Base-by-base conservation (phyloP, 2,113 vertebrate genomes). In the Panthera leo region DNA sequence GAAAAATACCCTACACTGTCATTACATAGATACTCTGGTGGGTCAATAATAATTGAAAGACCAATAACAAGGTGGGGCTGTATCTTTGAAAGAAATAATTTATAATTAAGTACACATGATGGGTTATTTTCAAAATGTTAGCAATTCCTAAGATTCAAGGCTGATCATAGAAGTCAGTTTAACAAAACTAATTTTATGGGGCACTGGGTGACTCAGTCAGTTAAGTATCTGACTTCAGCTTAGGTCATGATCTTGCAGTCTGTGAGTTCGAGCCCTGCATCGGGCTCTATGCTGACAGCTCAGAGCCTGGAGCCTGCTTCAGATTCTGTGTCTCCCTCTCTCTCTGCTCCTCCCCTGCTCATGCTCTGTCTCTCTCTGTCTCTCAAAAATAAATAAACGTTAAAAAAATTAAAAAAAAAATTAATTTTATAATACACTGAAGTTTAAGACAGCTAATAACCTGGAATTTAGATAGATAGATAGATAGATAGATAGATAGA, bases 31-130 rank as follows among this genome's bases (percentile, higher is more conserved):
- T 89, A 82, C 36, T 94, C 10, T 53, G 68, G 23, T 78, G 19
- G 25, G 39, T 79, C 25, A 86, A 88, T 42, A 76, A 75, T 55
- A 36, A 51, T 67, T 10, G 42, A 96, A 67, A 86, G 29, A 42
- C 45, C 27, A 78, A 13, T 73, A 82, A 76, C 89, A 90, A 78
- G 55, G 8, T 78, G 29, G 25, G 5, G 0, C 10, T 67, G 0
- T 91, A 51, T 63, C 36, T 96, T 88, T 94, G 53, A 67, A 92
- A 78, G 65, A 82, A 79, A 8, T 88, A 94, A 95, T 91, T 86
- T 95, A 42, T 51, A 67, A 95, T 82, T 79, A 89, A 79, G 65
- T 85, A n/a, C 34, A 80, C 58, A 88, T 48, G 5, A 61, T 87
- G 34, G 39, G 48, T 82, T 82, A n/a, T 70, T 92, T 95, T 85